Percentiles rank a stretch among this genome's conserved stretches.
Evolutionary conservation across 2,797 vertebrate species (phyloP).

Genomic region (Dendrocincla fuliginosa): DNA sequence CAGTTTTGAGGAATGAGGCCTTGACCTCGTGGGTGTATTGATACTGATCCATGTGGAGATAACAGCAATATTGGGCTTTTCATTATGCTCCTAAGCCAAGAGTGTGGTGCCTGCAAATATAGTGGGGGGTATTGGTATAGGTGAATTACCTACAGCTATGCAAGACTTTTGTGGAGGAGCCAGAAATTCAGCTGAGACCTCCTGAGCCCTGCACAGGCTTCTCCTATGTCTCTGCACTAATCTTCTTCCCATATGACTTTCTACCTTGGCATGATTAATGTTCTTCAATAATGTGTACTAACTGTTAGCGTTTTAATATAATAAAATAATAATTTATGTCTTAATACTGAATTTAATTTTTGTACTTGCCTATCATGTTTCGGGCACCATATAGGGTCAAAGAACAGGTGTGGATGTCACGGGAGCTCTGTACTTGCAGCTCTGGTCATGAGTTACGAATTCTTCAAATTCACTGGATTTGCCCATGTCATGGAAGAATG

Average conservation of each 20-base stretch:
- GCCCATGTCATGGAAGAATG: background rate
- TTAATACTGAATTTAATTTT: background rate
- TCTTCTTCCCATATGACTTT: background rate
- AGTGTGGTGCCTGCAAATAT: background rate
- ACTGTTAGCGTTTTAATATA: slow-evolving; percentile 21
- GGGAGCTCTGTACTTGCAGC: background rate
- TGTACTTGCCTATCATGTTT: background rate
- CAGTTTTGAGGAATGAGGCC: background rate
- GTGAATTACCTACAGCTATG: background rate
- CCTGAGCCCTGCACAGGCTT: background rate
- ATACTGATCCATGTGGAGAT: background rate
- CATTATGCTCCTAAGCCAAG: background rate
- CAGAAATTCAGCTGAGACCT: background rate
- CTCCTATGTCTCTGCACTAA: background rate
- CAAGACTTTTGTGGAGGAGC: background rate
- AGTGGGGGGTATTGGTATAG: background rate
- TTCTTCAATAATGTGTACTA: background rate
- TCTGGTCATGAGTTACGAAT: background rate
- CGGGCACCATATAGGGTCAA: background rate
- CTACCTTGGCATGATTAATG: slow-evolving; percentile 1
- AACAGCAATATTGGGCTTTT: background rate
- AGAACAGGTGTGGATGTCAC: background rate
- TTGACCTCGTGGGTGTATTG: background rate
- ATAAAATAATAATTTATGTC: slow-evolving; percentile 28
- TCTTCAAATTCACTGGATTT: background rate